Conservation (phyloP, 2,888 invertebrate genomes). For the Pristionchus maxplancki region DNA sequence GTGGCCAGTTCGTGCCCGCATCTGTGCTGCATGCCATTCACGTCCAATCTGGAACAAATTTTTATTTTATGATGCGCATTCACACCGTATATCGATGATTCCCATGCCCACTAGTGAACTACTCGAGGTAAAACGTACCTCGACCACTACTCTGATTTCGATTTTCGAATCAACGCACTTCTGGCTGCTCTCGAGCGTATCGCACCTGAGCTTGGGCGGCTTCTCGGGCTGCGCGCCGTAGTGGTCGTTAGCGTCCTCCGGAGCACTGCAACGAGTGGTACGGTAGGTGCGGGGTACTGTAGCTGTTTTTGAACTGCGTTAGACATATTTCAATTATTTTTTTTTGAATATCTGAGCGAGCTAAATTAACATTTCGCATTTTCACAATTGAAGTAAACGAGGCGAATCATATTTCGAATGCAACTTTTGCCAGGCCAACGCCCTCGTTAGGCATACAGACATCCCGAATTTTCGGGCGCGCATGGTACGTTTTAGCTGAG, state of each 20-base stretch:
- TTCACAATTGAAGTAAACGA: no score
- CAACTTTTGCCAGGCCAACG: no score
- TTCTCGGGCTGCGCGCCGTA: slow-evolving; percentile 9
- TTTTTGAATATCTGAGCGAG: no score
- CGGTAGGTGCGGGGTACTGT: not conserved
- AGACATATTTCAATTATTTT: no score
- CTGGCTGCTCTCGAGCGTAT: not conserved
- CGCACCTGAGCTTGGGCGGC: slow-evolving; percentile 42
- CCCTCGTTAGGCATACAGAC: no score
- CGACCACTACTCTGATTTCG: not conserved
- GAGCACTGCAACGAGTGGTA: not conserved
- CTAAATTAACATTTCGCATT: no score
- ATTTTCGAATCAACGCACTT: not conserved
- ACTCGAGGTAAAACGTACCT: not conserved
- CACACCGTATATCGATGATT: no score
- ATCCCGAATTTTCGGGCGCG: no score
- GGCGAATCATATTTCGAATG: no score
- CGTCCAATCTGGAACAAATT: slow-evolving; percentile 21
- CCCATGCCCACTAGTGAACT: no score
- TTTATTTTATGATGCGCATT: no score
- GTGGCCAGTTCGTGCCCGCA: slow-evolving; percentile 18
- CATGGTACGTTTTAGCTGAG: no score
- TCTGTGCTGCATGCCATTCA: not conserved
- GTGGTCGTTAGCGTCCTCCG: slow-evolving; percentile 7
- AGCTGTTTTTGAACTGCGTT: not conserved